A percentile compares a stretch with the other conserved stretches of the same genome.
These are phyloP conservation scores for Centropus bengalensis DNA, from an alignment of 2,113 vertebrate genomes.

Conservation along the genomic window DNA sequence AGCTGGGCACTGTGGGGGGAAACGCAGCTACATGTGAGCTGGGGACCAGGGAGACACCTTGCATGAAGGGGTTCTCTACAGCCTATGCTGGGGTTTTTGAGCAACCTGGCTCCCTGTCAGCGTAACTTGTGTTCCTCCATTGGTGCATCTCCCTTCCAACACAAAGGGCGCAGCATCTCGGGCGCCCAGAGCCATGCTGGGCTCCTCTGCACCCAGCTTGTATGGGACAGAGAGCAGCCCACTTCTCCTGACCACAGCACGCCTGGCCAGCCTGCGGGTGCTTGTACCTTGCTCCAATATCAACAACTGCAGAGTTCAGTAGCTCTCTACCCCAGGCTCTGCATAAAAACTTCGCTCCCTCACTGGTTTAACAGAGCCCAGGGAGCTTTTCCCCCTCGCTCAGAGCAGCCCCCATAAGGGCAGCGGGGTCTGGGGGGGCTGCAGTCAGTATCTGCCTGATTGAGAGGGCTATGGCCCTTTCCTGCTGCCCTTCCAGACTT, in stretches of 20 bases:
- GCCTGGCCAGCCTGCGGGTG: background rate
- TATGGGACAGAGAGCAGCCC: background rate
- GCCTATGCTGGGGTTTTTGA: rapidly evolving
- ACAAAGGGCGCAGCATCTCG: background rate
- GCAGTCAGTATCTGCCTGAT: rapidly evolving
- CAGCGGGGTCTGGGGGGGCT: background rate
- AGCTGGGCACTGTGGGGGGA: background rate
- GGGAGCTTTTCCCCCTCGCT: rapidly evolving
- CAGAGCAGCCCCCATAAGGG: background rate
- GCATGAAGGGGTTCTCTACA: background rate
- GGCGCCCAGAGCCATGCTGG: background rate
- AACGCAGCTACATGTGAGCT: rapidly evolving
- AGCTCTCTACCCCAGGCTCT: background rate
- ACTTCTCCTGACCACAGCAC: rapidly evolving
- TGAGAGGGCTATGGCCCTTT: background rate
- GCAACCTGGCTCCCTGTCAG: background rate
- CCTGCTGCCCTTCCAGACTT: background rate
- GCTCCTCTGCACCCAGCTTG: background rate
- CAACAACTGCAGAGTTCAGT: background rate
- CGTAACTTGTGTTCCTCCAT: too few relatives aligned
- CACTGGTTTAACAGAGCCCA: too few relatives aligned
- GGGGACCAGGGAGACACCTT: rapidly evolving
- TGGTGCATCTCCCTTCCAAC: background rate
- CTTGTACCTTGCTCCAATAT: rapidly evolving
- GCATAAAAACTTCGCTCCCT: background rate